These are phyloP conservation scores for Eupleurogrammus muticus DNA, from an alignment of 2,797 vertebrate species.

Conservation along the genomic window DNA sequence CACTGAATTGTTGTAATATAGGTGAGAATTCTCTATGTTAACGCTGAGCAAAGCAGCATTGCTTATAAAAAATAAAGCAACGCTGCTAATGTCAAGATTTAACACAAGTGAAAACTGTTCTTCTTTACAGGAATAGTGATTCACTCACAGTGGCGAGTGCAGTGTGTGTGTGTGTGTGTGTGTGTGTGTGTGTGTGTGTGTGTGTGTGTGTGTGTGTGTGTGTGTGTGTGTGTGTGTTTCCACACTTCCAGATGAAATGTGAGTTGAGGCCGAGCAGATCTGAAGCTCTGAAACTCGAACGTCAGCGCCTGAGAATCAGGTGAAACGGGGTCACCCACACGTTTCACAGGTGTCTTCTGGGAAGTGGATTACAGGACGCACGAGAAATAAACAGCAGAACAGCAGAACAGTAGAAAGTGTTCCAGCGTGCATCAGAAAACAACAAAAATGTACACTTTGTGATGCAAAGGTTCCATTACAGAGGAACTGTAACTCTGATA, in stretches of 20 bases:
- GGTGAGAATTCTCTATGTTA: conserved; percentile 49
- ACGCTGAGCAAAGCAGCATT: conserved; percentile 33
- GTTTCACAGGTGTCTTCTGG: conserved; percentile 39
- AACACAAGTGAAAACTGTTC: no score
- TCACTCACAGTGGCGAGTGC: conserved; percentile 15
- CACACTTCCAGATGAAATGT: conserved; percentile 43
- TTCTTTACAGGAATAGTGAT: conserved; percentile 49
- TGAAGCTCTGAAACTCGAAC: conserved; percentile 36
- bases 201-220: conserved; percentile 39
- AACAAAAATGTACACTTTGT: no score
- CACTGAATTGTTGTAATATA: no score
- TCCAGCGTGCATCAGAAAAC: not conserved
- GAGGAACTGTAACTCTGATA: no score
- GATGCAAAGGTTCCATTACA: not conserved
- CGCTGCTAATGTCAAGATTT: conserved; percentile 45
- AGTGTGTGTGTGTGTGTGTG: no score
- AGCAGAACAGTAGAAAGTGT: not conserved
- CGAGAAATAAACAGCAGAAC: not conserved
- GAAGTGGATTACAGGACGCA: conserved; percentile 29
- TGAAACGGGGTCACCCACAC: conserved; percentile 33
- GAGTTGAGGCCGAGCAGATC: conserved; percentile 23
- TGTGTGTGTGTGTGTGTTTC: conserved; percentile 54
- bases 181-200: conserved; percentile 45
- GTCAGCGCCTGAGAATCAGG: conserved; percentile 20
- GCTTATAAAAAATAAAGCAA: conserved; percentile 32